A percentile compares a stretch with the other conserved stretches of the same genome.
phyloP scores from a whole-genome alignment of 2,888 invertebrate species.

The Antheraea yamamai region DNA sequence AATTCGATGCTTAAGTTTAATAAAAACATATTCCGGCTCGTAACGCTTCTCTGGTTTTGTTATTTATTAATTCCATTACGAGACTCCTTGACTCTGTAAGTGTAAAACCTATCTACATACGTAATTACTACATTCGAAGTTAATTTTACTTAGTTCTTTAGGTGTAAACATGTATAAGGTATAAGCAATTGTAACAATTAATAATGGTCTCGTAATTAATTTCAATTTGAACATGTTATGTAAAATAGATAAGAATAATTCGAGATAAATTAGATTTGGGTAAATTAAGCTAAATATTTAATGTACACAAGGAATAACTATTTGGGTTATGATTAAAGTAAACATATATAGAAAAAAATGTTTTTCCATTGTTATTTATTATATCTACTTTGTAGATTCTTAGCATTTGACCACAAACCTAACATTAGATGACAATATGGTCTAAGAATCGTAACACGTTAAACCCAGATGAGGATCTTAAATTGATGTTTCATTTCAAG shows the following conservation, averaged over 20 bases:
- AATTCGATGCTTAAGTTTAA: not conserved
- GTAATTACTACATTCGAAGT: not conserved
- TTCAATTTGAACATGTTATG: not conserved
- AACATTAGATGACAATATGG: too few relatives aligned
- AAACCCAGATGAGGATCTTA: not conserved
- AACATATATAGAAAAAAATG: too few relatives aligned
- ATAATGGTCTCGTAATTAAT: not conserved
- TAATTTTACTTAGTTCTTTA: not conserved
- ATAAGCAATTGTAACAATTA: not conserved
- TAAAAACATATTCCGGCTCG: constrained; percentile 21
- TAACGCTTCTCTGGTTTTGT: constrained; percentile 21
- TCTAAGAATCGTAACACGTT: too few relatives aligned
- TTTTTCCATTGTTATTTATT: too few relatives aligned
- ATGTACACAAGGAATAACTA: too few relatives aligned
- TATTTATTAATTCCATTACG: constrained; percentile 16
- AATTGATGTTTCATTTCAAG: not conserved
- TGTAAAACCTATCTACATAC: constrained; percentile 1
- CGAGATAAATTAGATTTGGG: too few relatives aligned
- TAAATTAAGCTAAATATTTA: too few relatives aligned
- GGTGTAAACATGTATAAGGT: not conserved
- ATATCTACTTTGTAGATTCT: too few relatives aligned
- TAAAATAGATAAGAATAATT: too few relatives aligned
- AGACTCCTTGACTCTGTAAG: constrained; percentile 7
- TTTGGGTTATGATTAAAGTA: too few relatives aligned
- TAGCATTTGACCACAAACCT: too few relatives aligned